Evolutionary conservation across 2,888 invertebrate species (phyloP).

Genomic region (Camponotus fellah): DNA sequence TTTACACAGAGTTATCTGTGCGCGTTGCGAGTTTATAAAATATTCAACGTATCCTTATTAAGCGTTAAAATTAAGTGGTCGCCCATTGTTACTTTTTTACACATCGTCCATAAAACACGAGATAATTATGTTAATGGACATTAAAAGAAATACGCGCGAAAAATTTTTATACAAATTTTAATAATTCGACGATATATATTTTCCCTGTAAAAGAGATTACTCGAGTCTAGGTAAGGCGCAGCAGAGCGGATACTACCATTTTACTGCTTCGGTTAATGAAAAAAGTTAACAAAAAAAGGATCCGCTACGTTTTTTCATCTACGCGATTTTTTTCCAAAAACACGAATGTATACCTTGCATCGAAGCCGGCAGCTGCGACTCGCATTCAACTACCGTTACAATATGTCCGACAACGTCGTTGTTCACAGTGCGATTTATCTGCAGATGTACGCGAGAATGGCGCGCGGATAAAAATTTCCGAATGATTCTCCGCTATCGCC

Average conservation of each 20-base stretch:
- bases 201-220: neutral
- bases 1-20: neutral
- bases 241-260: neutral
- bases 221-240: neutral
- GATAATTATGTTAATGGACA: neutral
- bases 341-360: neutral
- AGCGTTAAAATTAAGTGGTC: neutral
- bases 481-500: slow-evolving; percentile 19
- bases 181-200: neutral
- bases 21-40: neutral
- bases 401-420: slow-evolving; percentile 41
- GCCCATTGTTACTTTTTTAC: neutral
- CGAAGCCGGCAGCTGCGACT: slow-evolving; percentile 28
- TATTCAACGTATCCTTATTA: neutral
- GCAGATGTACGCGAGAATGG: neutral
- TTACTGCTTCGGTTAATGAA: neutral
- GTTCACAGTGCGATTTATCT: slow-evolving; percentile 44
- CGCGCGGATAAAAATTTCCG: slow-evolving; percentile 38
- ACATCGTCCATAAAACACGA: neutral
- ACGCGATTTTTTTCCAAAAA: slow-evolving; percentile 1
- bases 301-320: neutral
- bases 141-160: neutral
- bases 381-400: slow-evolving; percentile 34
- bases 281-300: neutral
- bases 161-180: slow-evolving; percentile 5